These are phyloP conservation scores for Botia kubotai DNA, from an alignment of 2,797 vertebrate genomes.

Conservation along the genomic window DNA sequence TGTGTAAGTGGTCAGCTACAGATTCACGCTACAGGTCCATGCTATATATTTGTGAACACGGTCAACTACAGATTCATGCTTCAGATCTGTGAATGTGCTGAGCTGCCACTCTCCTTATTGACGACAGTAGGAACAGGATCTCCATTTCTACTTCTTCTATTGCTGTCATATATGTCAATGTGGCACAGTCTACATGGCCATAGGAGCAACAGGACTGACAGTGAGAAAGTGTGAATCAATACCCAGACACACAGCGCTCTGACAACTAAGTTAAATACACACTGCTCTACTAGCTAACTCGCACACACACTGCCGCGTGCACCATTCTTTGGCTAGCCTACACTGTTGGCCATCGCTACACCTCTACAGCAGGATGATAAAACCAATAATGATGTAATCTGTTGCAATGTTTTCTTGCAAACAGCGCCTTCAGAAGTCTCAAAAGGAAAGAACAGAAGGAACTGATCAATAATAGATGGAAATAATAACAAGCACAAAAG, in stretches of 20 bases:
- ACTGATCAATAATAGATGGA: constrained; percentile 16
- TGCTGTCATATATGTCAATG: constrained; percentile 23
- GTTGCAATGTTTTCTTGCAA: constrained; percentile 8
- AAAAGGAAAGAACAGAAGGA: background rate
- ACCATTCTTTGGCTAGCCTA: constrained; percentile 18
- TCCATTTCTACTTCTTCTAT: background rate
- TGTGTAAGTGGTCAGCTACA: background rate
- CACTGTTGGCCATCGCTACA: constrained; percentile 8
- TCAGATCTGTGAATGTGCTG: background rate
- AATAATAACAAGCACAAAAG: constrained; percentile 18
- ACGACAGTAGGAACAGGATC: constrained; percentile 7
- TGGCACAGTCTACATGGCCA: constrained; percentile 15
- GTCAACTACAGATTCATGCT: background rate
- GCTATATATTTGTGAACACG: too few relatives aligned
- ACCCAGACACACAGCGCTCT: constrained; percentile 6
- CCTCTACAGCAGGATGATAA: constrained; percentile 10
- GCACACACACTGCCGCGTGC: background rate
- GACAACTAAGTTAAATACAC: constrained; percentile 17
- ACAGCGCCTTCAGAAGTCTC: background rate
- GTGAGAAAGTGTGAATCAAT: constrained; percentile 33
- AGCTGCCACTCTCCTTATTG: background rate
- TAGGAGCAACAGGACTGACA: constrained; percentile 29
- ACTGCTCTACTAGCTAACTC: background rate
- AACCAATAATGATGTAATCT: constrained; percentile 28
- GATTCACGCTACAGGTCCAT: background rate